Evolutionary conservation across 1,140 invertebrate genomes (phyloP), one percentile per base, ranked within the genome.

Genomic region (Drosophila orosa): DNA sequence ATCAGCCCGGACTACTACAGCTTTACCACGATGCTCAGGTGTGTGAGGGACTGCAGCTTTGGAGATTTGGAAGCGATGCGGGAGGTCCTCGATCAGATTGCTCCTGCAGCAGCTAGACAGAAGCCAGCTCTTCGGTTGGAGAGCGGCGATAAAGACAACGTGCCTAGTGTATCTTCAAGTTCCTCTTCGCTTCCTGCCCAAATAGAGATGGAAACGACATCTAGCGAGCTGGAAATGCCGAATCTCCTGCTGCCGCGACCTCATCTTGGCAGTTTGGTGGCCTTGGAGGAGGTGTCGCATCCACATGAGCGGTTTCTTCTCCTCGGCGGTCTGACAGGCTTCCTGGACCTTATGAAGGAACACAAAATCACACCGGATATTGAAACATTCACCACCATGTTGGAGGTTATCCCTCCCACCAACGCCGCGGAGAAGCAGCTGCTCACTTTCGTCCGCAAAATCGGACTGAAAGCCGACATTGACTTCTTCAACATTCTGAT

Each of bases 401-500:
- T 98, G 12, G 94, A 96, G 77, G 91, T 95, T 62, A 93, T 97
- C 61, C 96, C 96, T 6, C 92, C 94, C 52, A 95, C 93, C 31
- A 82, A 90, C 56, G 90, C 93, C 45, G 93, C 94, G 29, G 97
- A 98, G 92, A 92, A 95, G 73, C 93, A 94, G 73, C 78, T 97
- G 8, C 68, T 97, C 7, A 69, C 86, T 37, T 86, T 93, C 24
- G 94, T 97, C 83, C 93, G 94, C 54, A 85, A 92, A 55, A 91
- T 93, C 35, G 92, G 93, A 13, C 86, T 97, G 0, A 93, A 93
- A 77, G 92, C 95, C 1, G 97, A 98, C 92, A 94, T 96, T 37
- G 95, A 95, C 86, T 97, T 98, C 90, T 97, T 95, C 78, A 99
- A 98, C 92, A 94, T 96, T 90, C 92, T 98, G 15, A 98, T 98